Evolutionary conservation across 2,113 vertebrate species (phyloP).

Genomic region (Mustela nigripes): DNA sequence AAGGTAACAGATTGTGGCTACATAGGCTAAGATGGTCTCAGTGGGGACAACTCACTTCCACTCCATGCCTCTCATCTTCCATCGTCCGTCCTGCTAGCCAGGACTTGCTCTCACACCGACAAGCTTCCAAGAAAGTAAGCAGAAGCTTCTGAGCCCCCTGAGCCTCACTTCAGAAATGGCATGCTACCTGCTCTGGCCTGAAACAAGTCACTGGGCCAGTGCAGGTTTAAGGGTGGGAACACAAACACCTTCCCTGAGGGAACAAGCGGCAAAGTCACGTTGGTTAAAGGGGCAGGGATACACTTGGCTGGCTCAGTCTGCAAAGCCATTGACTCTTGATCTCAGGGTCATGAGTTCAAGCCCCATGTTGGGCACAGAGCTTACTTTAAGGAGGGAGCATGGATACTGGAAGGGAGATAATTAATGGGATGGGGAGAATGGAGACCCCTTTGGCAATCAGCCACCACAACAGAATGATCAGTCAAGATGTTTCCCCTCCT

Average conservation of each 20-base stretch:
- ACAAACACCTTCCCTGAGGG: neutral
- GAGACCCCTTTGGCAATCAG: too few species aligned
- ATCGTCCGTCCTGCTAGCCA: too few species aligned
- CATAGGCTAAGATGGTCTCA: neutral
- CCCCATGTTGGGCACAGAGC: too few species aligned
- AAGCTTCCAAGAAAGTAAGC: neutral
- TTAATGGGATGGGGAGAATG: too few species aligned
- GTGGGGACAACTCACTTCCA: neutral
- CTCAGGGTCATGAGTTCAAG: neutral
- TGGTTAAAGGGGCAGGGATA: neutral
- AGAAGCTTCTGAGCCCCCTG: neutral
- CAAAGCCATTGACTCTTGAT: neutral
- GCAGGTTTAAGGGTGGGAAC: neutral
- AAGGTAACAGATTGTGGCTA: neutral
- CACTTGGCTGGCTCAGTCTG: neutral
- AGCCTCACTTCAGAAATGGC: neutral
- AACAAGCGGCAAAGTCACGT: neutral
- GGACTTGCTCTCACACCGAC: neutral
- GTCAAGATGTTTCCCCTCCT: neutral
- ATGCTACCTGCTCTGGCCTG: neutral
- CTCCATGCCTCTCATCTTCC: neutral
- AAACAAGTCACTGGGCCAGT: neutral
- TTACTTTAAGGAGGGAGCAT: too few species aligned
- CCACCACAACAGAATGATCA: too few species aligned
- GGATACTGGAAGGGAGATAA: too few species aligned